Evolutionary conservation across 2,888 invertebrate genomes (phyloP).

Genomic region (Hofmannophila pseudospretella): DNA sequence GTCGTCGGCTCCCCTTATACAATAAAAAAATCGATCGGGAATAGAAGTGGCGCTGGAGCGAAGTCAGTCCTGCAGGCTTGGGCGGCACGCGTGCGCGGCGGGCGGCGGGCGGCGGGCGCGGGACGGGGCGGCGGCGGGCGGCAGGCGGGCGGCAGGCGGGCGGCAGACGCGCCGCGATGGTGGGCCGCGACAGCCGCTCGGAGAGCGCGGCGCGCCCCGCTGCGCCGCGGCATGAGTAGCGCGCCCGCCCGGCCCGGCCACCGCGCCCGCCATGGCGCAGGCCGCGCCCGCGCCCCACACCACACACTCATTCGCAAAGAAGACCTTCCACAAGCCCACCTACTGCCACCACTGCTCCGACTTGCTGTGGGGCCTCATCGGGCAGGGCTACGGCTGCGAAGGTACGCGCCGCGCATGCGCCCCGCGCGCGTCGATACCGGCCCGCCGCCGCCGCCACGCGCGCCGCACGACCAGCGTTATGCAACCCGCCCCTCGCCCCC

Average conservation of each 20-base stretch:
- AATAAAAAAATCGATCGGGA: background rate
- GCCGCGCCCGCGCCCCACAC: slow-evolving; percentile 80
- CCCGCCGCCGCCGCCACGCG: slow-evolving; percentile 37
- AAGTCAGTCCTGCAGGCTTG: slow-evolving; percentile 31
- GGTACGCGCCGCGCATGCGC: slow-evolving; percentile 84
- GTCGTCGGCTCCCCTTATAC: too few relatives aligned
- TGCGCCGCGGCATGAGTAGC: slow-evolving; percentile 78
- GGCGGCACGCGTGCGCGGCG: slow-evolving; percentile 15
- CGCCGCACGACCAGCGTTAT: slow-evolving; percentile 61
- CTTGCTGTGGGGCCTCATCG: slow-evolving; percentile 99
- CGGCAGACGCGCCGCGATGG: slow-evolving; percentile 76
- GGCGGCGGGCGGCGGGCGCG: slow-evolving; percentile 28
- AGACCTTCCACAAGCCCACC: slow-evolving; percentile 99
- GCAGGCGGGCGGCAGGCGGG: slow-evolving; percentile 31
- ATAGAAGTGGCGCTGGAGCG: slow-evolving; percentile 31
- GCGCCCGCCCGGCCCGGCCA: slow-evolving; percentile 74
- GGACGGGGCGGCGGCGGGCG: slow-evolving; percentile 35
- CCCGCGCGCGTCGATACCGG: slow-evolving; percentile 63
- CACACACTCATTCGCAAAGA: slow-evolving; percentile 98
- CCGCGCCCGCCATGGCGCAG: slow-evolving; percentile 77
- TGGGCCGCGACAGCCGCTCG: slow-evolving; percentile 79
- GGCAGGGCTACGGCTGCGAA: slow-evolving; percentile 99
- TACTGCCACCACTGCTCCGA: slow-evolving; percentile 99
- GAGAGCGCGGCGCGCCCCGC: slow-evolving; percentile 77
- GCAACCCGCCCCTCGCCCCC: slow-evolving; percentile 57